These are phyloP conservation scores for Burhinus bistriatus DNA, from an alignment of 2,113 vertebrate genomes.

Conservation along the genomic window DNA sequence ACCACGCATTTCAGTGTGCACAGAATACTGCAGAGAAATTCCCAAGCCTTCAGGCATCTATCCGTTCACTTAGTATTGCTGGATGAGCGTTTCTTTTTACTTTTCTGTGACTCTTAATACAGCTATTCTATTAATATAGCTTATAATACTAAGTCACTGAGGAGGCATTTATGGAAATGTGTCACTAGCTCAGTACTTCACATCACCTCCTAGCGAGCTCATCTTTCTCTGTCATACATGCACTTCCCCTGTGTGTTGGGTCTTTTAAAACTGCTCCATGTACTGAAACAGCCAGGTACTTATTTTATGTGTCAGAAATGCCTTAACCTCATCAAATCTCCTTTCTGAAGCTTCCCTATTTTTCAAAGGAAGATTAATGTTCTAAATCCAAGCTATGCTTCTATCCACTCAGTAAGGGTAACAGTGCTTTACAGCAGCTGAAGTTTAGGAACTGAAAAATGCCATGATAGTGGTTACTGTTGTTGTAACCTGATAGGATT, in stretches of 20 bases:
- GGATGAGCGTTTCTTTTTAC: not conserved
- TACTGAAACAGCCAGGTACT: not conserved
- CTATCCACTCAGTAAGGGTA: not conserved
- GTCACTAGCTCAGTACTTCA: not conserved
- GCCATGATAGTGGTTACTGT: not conserved
- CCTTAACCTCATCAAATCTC: constrained; percentile 53
- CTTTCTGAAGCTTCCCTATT: constrained; percentile 23
- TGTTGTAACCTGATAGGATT: not conserved
- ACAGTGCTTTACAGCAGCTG: not conserved
- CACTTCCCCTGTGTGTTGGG: not conserved
- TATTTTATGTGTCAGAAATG: constrained; percentile 25
- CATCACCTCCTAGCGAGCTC: not conserved
- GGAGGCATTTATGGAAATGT: not conserved
- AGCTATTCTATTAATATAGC: not conserved
- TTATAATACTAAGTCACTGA: not conserved
- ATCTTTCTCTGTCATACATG: fast-evolving
- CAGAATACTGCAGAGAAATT: not conserved
- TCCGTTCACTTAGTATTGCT: not conserved
- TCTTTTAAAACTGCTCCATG: not conserved
- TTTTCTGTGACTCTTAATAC: not conserved
- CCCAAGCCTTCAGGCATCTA: not conserved
- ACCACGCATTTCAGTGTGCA: not conserved
- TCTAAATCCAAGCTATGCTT: constrained; percentile 39
- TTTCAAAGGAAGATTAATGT: constrained; percentile 46
- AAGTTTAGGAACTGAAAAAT: not conserved